A percentile compares a stretch with the other conserved stretches of the same genome.
phyloP scores from a whole-genome alignment of 2,113 vertebrate species.

The Atrichornis clamosus region DNA sequence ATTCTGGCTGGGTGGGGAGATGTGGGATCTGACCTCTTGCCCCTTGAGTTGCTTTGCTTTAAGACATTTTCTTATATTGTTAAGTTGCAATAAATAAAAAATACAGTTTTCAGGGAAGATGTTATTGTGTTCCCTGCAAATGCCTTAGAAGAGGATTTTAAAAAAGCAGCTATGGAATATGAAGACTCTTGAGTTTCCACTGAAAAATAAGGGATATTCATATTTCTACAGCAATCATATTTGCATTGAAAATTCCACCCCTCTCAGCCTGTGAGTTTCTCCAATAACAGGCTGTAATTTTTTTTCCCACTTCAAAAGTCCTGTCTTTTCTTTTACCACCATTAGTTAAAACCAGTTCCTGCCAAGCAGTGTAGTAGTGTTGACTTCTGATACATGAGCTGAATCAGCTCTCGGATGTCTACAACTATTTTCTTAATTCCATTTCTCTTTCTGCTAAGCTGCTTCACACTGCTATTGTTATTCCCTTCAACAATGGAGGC shows the following conservation, averaged over 20 bases:
- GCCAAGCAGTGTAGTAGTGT: not conserved
- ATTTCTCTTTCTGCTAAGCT: not conserved
- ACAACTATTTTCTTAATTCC: not conserved
- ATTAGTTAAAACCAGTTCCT: not conserved
- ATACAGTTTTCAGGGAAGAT: not conserved
- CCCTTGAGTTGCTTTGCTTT: not conserved
- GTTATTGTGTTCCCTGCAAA: not conserved
- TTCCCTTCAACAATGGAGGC: not conserved
- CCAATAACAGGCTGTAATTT: not conserved
- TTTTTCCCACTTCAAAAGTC: not conserved
- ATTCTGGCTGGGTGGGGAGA: rapidly evolving
- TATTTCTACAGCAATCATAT: not conserved
- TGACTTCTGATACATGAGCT: not conserved
- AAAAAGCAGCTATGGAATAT: not conserved
- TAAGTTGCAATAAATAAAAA: not conserved
- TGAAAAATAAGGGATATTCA: not conserved
- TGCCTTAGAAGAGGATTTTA: not conserved
- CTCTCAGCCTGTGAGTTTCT: not conserved
- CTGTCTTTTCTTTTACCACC: not conserved
- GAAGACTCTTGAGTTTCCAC: not conserved
- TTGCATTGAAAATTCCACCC: not conserved
- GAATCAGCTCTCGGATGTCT: not conserved
- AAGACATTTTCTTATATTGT: not conserved
- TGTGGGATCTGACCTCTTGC: not conserved
- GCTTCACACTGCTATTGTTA: not conserved